Evolutionary conservation across 2,797 vertebrate genomes (phyloP).

Genomic region (Zalophus californianus): DNA sequence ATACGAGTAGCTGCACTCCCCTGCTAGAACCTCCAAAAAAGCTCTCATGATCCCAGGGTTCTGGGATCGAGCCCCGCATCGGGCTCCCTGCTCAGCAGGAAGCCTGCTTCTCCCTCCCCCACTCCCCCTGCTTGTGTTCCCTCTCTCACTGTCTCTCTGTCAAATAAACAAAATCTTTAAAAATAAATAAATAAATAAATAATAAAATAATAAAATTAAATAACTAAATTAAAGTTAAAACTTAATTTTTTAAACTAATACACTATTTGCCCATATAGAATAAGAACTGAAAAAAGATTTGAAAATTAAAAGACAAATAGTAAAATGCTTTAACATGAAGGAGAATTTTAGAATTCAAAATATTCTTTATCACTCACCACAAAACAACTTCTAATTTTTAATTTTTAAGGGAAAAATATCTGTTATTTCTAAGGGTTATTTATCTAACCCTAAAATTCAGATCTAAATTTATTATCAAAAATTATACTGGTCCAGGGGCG

Average conservation of each 20-base stretch:
- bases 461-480: background rate
- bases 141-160: too few relatives aligned
- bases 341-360: slow-evolving; percentile 20
- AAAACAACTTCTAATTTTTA: slow-evolving; percentile 27
- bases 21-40: too few relatives aligned
- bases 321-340: background rate
- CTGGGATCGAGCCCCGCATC: too few relatives aligned
- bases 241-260: background rate
- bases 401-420: background rate
- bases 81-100: too few relatives aligned
- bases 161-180: background rate
- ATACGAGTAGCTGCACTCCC: too few relatives aligned
- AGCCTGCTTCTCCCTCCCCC: too few relatives aligned
- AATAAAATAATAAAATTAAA: background rate
- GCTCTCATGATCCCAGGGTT: too few relatives aligned
- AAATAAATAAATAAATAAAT: background rate
- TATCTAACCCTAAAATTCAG: slow-evolving; percentile 34
- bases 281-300: background rate
- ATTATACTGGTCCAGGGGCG: background rate
- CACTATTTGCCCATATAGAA: background rate
- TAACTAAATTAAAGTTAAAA: background rate
- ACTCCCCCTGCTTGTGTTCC: too few relatives aligned
- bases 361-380: background rate
- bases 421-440: slow-evolving; percentile 5
- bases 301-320: background rate